A percentile compares a stretch with the other conserved stretches of the same genome.
These are phyloP conservation scores for Drosophila trapezifrons DNA, from an alignment of 1,140 invertebrate genomes.

Conservation along the genomic window DNA sequence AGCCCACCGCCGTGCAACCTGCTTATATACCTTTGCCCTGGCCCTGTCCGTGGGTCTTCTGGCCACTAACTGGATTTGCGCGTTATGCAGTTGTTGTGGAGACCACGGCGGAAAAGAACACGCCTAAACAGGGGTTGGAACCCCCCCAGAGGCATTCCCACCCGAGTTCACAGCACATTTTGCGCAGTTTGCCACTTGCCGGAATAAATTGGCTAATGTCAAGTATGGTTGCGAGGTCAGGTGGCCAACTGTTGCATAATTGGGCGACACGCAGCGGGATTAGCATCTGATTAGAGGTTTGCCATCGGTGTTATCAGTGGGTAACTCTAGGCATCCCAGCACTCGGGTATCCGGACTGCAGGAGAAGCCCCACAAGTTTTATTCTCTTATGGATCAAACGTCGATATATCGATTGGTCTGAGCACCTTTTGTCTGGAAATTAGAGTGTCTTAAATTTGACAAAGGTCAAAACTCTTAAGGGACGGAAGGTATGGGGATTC, in stretches of 20 bases:
- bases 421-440: neutral
- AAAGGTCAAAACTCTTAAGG: neutral
- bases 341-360: neutral
- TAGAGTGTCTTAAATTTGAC: conserved; percentile 13
- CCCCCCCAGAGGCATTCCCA: neutral
- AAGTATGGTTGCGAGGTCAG: conserved; percentile 73
- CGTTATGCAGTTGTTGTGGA: conserved; percentile 64
- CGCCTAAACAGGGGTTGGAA: conserved; percentile 11
- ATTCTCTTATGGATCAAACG: conserved; percentile 43
- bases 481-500: neutral
- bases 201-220: conserved; percentile 78
- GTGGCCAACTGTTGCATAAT: conserved; percentile 40
- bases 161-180: conserved; percentile 12
- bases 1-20: conserved; percentile 52
- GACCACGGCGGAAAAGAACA: conserved; percentile 16
- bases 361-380: conserved; percentile 51
- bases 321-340: neutral
- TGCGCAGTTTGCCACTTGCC: conserved; percentile 48
- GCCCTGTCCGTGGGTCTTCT: conserved; percentile 60
- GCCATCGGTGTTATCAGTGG: conserved; percentile 1
- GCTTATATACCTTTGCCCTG: conserved; percentile 82
- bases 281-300: conserved; percentile 42
- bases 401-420: conserved; percentile 65
- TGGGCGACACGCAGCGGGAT: conserved; percentile 32
- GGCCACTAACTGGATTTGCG: conserved; percentile 80